Conservation (phyloP, 2,113 vertebrate species). For the Oxyruncus cristatus region DNA sequence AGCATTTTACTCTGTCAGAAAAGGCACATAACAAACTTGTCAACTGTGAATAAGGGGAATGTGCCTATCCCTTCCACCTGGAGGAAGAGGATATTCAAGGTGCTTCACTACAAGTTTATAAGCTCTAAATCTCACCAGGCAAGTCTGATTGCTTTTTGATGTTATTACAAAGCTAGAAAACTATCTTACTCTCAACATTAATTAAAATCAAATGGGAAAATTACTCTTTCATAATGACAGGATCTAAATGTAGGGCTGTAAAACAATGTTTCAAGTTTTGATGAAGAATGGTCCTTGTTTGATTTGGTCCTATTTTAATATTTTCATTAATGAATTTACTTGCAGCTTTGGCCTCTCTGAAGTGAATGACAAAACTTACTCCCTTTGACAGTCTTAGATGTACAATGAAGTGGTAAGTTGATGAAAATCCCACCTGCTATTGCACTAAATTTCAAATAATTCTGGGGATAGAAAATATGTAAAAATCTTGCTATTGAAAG, state of each 20-base stretch:
- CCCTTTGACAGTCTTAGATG: not conserved
- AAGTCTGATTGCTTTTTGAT: conserved; percentile 4
- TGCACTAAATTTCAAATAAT: not conserved
- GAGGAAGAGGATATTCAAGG: not conserved
- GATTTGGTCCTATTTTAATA: not conserved
- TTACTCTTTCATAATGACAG: not conserved
- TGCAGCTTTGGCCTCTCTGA: not conserved
- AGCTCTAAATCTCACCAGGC: not conserved
- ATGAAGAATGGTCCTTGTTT: not conserved
- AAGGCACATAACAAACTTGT: not conserved
- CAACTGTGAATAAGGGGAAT: not conserved
- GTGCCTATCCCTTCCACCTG: not conserved
- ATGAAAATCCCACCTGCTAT: not conserved
- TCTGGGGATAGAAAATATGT: not conserved
- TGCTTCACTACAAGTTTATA: not conserved
- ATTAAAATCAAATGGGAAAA: conserved; percentile 29
- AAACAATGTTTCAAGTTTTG: not conserved
- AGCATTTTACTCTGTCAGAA: not conserved
- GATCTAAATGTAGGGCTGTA: not conserved
- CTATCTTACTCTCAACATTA: not conserved
- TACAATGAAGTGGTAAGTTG: not conserved
- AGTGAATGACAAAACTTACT: not conserved
- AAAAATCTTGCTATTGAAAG: rapidly evolving
- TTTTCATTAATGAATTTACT: not conserved
- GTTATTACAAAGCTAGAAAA: not conserved